These are phyloP conservation scores for Tachycineta bicolor DNA, from an alignment of 2,113 vertebrate genomes.

Conservation along the genomic window DNA sequence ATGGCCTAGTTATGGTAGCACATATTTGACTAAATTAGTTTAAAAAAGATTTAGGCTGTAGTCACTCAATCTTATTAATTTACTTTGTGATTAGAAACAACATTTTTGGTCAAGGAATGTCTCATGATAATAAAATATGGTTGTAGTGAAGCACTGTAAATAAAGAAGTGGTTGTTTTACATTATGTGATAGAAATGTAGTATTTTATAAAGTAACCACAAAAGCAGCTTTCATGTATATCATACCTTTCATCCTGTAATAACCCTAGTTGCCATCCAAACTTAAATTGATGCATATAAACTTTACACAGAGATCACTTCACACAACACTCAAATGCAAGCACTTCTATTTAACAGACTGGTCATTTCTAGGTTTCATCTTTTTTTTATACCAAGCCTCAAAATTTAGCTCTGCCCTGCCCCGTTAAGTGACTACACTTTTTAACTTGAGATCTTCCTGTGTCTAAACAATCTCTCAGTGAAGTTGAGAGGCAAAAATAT, in stretches of 20 bases:
- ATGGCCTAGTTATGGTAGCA: slow-evolving; percentile 55
- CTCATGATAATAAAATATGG: slow-evolving; percentile 32
- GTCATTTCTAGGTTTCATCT: not conserved
- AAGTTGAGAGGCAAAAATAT: not conserved
- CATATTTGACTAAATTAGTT: slow-evolving; percentile 59
- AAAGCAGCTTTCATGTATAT: slow-evolving; percentile 61
- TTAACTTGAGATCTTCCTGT: not conserved
- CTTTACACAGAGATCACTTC: slow-evolving; percentile 53
- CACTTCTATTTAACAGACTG: slow-evolving; percentile 14
- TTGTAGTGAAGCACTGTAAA: slow-evolving; percentile 48
- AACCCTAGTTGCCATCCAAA: slow-evolving; percentile 41
- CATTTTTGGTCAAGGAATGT: slow-evolving; percentile 58
- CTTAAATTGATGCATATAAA: not conserved
- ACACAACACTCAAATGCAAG: slow-evolving; percentile 34
- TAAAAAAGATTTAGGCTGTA: slow-evolving; percentile 63
- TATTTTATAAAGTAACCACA: slow-evolving; percentile 55
- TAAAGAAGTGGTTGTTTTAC: slow-evolving; percentile 61
- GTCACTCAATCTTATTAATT: slow-evolving; percentile 45
- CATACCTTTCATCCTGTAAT: slow-evolving; percentile 51
- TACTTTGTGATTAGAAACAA: slow-evolving; percentile 57
- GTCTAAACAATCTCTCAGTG: not conserved
- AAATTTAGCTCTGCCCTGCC: not conserved
- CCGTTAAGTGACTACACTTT: not conserved
- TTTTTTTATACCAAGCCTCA: not conserved
- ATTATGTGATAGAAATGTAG: slow-evolving; percentile 58